Base-by-base conservation (phyloP, 2,888 invertebrate genomes). In the Embidobia sp. region DNA sequence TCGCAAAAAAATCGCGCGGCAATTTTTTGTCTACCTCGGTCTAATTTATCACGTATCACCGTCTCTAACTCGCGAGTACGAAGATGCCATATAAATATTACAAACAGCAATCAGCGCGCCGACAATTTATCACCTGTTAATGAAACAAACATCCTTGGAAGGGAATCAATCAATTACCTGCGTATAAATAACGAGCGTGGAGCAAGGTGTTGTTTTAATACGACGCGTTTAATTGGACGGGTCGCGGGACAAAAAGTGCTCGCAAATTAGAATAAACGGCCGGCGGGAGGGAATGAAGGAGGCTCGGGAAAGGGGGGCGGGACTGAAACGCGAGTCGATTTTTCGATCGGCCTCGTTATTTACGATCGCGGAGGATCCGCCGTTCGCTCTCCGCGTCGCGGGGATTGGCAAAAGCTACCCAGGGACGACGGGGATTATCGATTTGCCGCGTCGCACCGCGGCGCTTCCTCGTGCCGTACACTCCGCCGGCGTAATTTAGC, bases 371-470 rank as follows among this genome's bases (percentile, higher is more conserved):
- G 26, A 8, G 49, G 37, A 35, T 26, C 59, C 26, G 26, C 4
- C 27, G 35, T 8, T 37, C 46, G 29, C 37, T 67, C 67, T 19
- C 33, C 33, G 31, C 48, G 48, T 48, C 40, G 67, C 8, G 37
- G 51, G 61, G 61, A 61, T 70, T 51, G 51, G 77, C 81, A 80
- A 79, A 73, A 80, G 66, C 70, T 64, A 73, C 33, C 64, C 67
- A 67, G 76, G 59, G 70, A 73, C 40, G 42, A 76, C 55, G 51
- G 13, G 81, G 74, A 81, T 80, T 81, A 82, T 82, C 79, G 81
- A 78, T 81, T 80, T 80, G 64, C 40, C 35, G 42, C 13, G 55
- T 19, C 48, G 48, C 48, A 48, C 35, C 44, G 31, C 22, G 31
- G 22, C 29, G 22, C 61, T 42, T 46, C 57, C 67, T 67, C 35